Base-by-base conservation (phyloP, 2,113 vertebrate genomes). In the Callorhinus ursinus region DNA sequence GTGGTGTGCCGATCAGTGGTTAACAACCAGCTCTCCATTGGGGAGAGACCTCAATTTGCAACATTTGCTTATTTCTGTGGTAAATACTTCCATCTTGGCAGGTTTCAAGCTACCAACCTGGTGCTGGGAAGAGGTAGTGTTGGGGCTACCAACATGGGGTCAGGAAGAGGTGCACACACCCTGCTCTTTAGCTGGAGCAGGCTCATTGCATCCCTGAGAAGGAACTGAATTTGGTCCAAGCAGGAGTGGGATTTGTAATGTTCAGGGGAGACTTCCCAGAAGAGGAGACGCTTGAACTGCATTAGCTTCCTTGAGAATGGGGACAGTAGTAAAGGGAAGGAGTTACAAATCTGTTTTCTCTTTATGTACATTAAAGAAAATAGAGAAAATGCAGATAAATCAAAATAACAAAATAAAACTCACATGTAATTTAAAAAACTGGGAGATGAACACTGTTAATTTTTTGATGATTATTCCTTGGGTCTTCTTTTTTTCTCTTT, bases 401-500 rank as follows among this genome's bases (percentile, higher is more conserved):
- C 33, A 51, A 92, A 92, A 53, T 24, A 96, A 88, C 46, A 59
- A 94, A 93, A 39, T 15, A 74, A 80, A 88, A 85, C 22, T 69
- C 18, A 71, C 1, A 12, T 63, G 1, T 63, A 65, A 61, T 59
- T 86, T 59, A 80, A 63, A 91, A 76, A 76, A 49, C 13, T 21
- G 67, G 63, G 24, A 42, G 7, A 55, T 28, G 5, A 85, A 69
- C 9, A 63, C 4, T 18, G 39, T 65, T 80, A 55, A 33, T 24
- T 39, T 65, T 63, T 95, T 77, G 21, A 76, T 89, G 65, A 15
- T 72, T 86, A 77, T 79, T 77, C 19, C 57, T 83, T 57, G 16
- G 8, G 39, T 67, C 57, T 67, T 86, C 67, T 31, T 49, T 67
- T 33, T 42, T 57, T 15, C 28, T 61, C 53, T 89, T 65, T 79